These are phyloP conservation scores for Muntiacus reevesi DNA, from an alignment of 2,113 vertebrate species.

Conservation along the genomic window DNA sequence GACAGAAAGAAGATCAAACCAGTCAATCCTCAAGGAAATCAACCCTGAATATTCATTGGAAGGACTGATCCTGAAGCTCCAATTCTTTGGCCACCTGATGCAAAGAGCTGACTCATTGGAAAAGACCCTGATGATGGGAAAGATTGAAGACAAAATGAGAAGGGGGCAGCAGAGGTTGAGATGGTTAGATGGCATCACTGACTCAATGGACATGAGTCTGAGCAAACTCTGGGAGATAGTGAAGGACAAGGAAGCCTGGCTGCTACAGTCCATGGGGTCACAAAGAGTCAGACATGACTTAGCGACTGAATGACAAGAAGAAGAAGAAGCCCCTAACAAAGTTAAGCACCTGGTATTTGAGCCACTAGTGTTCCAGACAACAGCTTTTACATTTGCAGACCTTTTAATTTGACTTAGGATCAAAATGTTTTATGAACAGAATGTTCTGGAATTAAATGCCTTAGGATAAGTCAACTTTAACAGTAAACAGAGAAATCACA, in stretches of 20 bases:
- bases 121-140: neutral
- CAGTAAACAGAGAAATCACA: neutral
- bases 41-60: neutral
- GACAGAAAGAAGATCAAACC: neutral
- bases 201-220: neutral
- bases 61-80: neutral
- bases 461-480: neutral
- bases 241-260: neutral
- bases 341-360: neutral
- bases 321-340: neutral
- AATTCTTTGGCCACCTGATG: neutral
- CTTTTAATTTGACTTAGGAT: neutral
- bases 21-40: neutral
- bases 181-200: neutral
- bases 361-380: neutral
- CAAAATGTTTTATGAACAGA: neutral
- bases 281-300: neutral
- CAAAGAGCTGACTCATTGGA: neutral
- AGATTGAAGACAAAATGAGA: neutral
- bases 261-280: neutral
- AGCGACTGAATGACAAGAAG: neutral
- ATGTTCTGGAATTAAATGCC: slow-evolving; percentile 2
- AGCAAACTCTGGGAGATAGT: neutral
- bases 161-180: neutral
- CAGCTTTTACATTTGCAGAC: neutral